Evolutionary conservation across 2,888 invertebrate genomes (phyloP).

Genomic region (Eilema caniola): DNA sequence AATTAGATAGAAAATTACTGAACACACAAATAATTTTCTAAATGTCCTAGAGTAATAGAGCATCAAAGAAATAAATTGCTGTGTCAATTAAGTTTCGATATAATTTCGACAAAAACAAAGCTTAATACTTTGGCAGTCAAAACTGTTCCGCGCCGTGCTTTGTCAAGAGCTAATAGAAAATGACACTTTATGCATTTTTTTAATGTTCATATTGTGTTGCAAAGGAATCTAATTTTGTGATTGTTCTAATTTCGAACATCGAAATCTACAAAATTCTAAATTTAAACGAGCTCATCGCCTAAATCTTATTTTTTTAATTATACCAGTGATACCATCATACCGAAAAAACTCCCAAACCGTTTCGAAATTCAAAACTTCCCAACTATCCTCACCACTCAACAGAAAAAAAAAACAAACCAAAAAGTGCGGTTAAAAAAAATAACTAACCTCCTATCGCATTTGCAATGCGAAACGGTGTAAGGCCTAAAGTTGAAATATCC

Average conservation of each 20-base stretch:
- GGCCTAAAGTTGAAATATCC: conserved; percentile 90
- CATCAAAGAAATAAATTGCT: background rate
- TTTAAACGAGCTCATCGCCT: background rate
- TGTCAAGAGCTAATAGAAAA: no score
- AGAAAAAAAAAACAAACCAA: conserved; percentile 28
- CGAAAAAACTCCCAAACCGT: conserved; percentile 13
- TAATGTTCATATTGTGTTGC: no score
- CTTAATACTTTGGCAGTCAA: background rate
- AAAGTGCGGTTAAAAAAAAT: conserved; percentile 49
- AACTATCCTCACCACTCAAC: conserved; percentile 15
- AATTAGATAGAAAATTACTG: background rate
- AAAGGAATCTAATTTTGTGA: background rate
- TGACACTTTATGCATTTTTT: background rate
- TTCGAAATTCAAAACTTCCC: conserved; percentile 20
- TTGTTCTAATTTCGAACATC: background rate
- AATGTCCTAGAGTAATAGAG: background rate
- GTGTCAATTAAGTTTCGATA: background rate
- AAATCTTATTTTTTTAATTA: background rate
- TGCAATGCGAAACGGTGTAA: conserved; percentile 92
- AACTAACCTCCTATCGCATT: conserved; percentile 92
- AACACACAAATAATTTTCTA: background rate
- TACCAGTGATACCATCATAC: background rate
- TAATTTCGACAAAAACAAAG: background rate
- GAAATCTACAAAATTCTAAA: background rate
- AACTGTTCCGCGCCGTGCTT: background rate